These are phyloP conservation scores for Hylaea fasciaria DNA, from an alignment of 2,888 invertebrate genomes.

Conservation along the genomic window DNA sequence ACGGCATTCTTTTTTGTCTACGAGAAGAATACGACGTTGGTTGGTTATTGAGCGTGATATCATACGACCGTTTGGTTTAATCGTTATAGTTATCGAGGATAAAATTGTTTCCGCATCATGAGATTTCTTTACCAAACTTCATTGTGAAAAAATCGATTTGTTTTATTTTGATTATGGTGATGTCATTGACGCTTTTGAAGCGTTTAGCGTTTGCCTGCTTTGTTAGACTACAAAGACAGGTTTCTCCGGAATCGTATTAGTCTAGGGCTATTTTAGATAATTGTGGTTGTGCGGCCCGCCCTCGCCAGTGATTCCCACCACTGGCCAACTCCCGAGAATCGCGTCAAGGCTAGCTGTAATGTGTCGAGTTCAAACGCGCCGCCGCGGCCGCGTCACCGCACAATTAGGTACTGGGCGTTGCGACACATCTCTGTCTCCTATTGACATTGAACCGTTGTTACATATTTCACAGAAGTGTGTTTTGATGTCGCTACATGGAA, in stretches of 20 bases:
- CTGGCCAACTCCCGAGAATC: constrained; percentile 57
- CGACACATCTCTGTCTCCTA: constrained; percentile 60
- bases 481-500: constrained; percentile 62
- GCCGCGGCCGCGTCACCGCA: constrained; percentile 61
- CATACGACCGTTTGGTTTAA: constrained; percentile 27
- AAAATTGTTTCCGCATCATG: constrained; percentile 39
- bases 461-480: constrained; percentile 80
- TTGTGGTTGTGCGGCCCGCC: constrained; percentile 15
- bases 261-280: constrained; percentile 1
- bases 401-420: constrained; percentile 79
- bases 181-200: constrained; percentile 9
- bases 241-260: background rate
- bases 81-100: constrained; percentile 25
- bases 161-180: constrained; percentile 13
- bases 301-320: constrained; percentile 32
- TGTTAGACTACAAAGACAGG: background rate
- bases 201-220: background rate
- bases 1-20: constrained; percentile 10
- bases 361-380: constrained; percentile 76
- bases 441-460: constrained; percentile 82
- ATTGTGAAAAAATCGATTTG: constrained; percentile 12
- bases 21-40: too few relatives aligned
- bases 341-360: constrained; percentile 70
- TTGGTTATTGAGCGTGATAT: constrained; percentile 33
- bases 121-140: constrained; percentile 13